Base-by-base conservation (phyloP, 1,140 invertebrate species). In the Aphelenchoides fujianensis region DNA sequence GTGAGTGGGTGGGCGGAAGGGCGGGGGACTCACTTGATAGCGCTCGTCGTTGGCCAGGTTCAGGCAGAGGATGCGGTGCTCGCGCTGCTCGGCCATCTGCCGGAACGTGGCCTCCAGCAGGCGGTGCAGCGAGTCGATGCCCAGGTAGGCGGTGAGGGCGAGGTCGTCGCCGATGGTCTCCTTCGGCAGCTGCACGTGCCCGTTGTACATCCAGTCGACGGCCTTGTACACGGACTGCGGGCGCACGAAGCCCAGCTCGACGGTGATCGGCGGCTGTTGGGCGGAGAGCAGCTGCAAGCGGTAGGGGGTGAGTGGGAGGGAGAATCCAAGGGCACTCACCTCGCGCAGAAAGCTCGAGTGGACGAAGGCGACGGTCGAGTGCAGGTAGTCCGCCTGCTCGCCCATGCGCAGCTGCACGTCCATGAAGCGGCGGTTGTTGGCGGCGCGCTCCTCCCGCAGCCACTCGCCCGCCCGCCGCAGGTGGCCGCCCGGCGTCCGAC, bases 121-220 rank as follows among this genome's bases (percentile, higher is more conserved):
- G 7, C 68, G 34, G 34, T 68, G 66, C 12, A 68, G 34, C 28
- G 23, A 30, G 55, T 68, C 66, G 23, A 68, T 32, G 23, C 66
- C 66, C 9, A 68, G 36, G 28, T 57, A 48, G 1, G 66, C 48
- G 0, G 66, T 53, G 34, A 53, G 30, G 41, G 57, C 66, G 1
- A 68, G 36, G 34, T 62, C 27, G 16, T 68, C 66, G 52, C 23
- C 37, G 5, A 68, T 16, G 1, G 27, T 54, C 31, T 68, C 32
- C 54, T 28, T 23, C 9, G 30, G 35, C 7, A 68, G 28, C 19
- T 68, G 27, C 30, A 34, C 52, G 1, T 61, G 32, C 23, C 37
- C 66, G 48, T 68, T 54, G n/a, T 62, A 68, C 5, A 68, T 54
- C 37, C 52, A 68, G 19, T 68, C 66, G n/a, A 68, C 48, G 32